phyloP scores from a whole-genome alignment of 2,797 vertebrate species.

The Eleutherodactylus coqui region DNA sequence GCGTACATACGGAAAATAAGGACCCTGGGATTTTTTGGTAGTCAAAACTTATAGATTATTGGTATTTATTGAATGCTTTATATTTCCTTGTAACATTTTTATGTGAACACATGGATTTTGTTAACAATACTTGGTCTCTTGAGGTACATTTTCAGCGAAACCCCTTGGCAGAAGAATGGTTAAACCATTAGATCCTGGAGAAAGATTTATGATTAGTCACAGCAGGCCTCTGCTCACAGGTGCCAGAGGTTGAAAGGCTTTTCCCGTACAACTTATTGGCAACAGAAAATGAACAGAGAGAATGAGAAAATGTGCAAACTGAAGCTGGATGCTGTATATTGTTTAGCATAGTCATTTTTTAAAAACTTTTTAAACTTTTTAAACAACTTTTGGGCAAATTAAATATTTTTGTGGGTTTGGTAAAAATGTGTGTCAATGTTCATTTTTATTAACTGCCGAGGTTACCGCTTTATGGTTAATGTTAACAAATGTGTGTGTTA shows the following conservation, averaged over 20 bases:
- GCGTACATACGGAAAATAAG: not conserved
- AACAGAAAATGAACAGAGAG: not conserved
- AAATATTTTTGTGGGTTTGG: not conserved
- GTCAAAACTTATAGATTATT: not conserved
- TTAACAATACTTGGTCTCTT: not conserved
- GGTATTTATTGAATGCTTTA: not conserved
- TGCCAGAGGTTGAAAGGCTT: constrained; percentile 20
- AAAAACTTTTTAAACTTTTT: not conserved
- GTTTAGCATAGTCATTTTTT: not conserved
- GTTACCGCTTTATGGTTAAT: too few relatives aligned
- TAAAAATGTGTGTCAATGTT: not conserved
- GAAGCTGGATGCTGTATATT: not conserved
- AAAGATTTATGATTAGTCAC: constrained; percentile 17
- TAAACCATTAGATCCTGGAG: constrained; percentile 5
- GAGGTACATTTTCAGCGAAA: not conserved
- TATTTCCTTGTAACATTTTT: not conserved
- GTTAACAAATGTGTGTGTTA: too few relatives aligned
- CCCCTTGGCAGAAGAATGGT: constrained; percentile 6
- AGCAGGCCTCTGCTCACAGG: not conserved
- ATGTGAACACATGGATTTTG: constrained; percentile 5
- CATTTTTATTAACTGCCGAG: not conserved
- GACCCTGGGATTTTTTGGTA: not conserved
- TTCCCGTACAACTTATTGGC: constrained; percentile 10
- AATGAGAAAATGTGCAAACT: constrained; percentile 5
- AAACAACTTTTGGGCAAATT: not conserved